phyloP scores from a whole-genome alignment of 1,140 invertebrate species.

The Telenomus remus region DNA sequence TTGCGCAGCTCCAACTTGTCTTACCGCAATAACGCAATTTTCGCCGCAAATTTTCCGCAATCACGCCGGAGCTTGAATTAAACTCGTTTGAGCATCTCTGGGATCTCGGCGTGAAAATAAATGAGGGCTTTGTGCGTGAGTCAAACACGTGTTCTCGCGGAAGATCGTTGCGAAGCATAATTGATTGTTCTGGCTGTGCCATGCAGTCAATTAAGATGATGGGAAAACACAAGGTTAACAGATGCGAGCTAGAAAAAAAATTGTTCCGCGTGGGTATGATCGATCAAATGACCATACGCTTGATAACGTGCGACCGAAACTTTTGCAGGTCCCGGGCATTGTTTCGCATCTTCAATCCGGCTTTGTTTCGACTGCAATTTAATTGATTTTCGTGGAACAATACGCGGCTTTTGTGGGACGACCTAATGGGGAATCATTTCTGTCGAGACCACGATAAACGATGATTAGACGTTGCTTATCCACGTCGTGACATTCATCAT shows the following conservation, averaged over 20 bases:
- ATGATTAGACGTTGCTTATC: slow-evolving; percentile 15
- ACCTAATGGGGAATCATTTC: slow-evolving; percentile 22
- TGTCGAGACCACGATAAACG: slow-evolving; percentile 21
- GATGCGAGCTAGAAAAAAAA: slow-evolving; percentile 38
- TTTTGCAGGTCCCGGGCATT: slow-evolving; percentile 8
- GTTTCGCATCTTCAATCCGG: slow-evolving; percentile 40
- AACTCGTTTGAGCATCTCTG: slow-evolving; percentile 10
- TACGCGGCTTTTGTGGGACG: slow-evolving; percentile 27
- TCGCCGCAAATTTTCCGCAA: too few species aligned
- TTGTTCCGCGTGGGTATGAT: slow-evolving; percentile 35
- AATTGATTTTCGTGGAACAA: slow-evolving; percentile 42
- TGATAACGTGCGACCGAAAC: slow-evolving; percentile 8
- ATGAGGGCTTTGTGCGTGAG: slow-evolving; percentile 35
- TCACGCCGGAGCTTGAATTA: too few species aligned
- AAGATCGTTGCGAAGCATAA: slow-evolving; percentile 36
- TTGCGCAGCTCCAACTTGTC: too few species aligned
- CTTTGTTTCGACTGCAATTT: slow-evolving; percentile 20
- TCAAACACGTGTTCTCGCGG: slow-evolving; percentile 37
- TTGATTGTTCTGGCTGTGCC: slow-evolving; percentile 49
- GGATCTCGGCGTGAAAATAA: slow-evolving; percentile 24
- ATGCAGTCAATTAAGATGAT: slow-evolving; percentile 51
- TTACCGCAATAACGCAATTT: too few species aligned
- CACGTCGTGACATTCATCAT: slow-evolving; percentile 17
- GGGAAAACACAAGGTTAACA: slow-evolving; percentile 45
- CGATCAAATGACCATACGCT: slow-evolving; percentile 37